Evolutionary conservation across 2,113 vertebrate genomes (phyloP), one percentile per base, ranked within the genome.

Genomic region (Phaethornis superciliosus): DNA sequence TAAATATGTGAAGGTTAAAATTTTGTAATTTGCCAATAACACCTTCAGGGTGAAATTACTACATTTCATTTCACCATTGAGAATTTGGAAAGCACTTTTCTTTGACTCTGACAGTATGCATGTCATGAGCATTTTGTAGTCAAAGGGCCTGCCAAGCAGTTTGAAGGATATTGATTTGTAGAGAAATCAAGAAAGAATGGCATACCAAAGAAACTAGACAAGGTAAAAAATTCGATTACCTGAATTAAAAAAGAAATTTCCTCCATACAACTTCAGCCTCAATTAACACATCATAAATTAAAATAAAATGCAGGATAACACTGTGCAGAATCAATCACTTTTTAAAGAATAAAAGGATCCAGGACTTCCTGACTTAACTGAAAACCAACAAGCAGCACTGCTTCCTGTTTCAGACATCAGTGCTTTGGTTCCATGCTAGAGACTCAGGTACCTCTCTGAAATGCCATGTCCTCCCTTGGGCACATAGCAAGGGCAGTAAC

Each of bases 281-380:
- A 85, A 94, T 68, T 81, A 92, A 58, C 6, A 32, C 33, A 75
- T 52, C 77, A 89, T 51, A 52, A 91, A 90, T 80, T 54, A 89
- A 94, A 86, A 65, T 68, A 60, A 93, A 96, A 91, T n/a, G 35
- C 52, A 93, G 77, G 77, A 60, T 78, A 85, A 60, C 19, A 23
- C 15, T 33, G 51, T 56, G 83, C 78, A 69, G 67, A 81, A 91
- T 82, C 70, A 85, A 92, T 67, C 70, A 47, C 14, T 59, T 91
- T 32, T 77, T 55, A 42, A 68, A 54, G 22, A 54, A 82, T 76
- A 58, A 74, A 51, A 37, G 42, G 26, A 69, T 70, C 55, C 70
- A 79, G 70, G 59, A 35, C 52, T 62, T 92, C 81, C 71, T 79
- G 84, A 55, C 32, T 69, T 59, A 82, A 93, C 30, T 88, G 54